These are phyloP conservation scores for Meloidogyne floridensis DNA, from an alignment of 1,140 invertebrate genomes.

Conservation along the genomic window DNA sequence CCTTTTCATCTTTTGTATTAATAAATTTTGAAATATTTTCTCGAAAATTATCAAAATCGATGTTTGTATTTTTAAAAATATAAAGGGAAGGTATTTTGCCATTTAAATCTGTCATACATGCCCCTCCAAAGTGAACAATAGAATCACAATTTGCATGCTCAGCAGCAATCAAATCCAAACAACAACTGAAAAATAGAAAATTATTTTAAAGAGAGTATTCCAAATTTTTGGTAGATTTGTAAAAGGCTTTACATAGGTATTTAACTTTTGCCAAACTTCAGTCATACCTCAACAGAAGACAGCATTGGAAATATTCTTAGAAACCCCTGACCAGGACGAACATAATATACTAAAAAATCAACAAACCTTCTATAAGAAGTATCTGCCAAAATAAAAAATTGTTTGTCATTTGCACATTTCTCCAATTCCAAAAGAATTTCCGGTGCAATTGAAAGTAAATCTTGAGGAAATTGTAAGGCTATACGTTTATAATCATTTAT, in stretches of 20 bases:
- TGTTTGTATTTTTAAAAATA: conserved; percentile 39
- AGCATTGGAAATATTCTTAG: too few relatives aligned
- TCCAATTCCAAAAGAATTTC: conserved; percentile 34
- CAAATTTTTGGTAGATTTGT: neutral
- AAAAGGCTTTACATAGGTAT: too few relatives aligned
- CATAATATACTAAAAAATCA: too few relatives aligned
- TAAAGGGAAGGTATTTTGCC: conserved; percentile 51
- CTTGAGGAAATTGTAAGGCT: conserved; percentile 56
- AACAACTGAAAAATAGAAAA: conserved; percentile 48
- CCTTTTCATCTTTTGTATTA: neutral
- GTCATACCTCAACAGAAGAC: too few relatives aligned
- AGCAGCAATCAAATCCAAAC: conserved; percentile 57
- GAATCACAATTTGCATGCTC: conserved; percentile 53
- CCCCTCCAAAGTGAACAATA: conserved; percentile 57
- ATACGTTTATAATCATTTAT: conserved; percentile 42
- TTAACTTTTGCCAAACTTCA: too few relatives aligned
- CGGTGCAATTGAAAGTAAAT: conserved; percentile 41
- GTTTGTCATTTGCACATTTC: conserved; percentile 13
- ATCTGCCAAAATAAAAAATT: conserved; percentile 54
- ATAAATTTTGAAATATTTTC: conserved; percentile 6
- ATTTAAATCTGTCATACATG: conserved; percentile 48
- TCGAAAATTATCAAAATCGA: conserved; percentile 41
- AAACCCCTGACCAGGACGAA: too few relatives aligned
- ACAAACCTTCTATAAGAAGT: conserved; percentile 55
- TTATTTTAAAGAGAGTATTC: conserved; percentile 20